Base-by-base conservation (phyloP, 1,140 invertebrate species). In the Lordiphosa collinella region DNA sequence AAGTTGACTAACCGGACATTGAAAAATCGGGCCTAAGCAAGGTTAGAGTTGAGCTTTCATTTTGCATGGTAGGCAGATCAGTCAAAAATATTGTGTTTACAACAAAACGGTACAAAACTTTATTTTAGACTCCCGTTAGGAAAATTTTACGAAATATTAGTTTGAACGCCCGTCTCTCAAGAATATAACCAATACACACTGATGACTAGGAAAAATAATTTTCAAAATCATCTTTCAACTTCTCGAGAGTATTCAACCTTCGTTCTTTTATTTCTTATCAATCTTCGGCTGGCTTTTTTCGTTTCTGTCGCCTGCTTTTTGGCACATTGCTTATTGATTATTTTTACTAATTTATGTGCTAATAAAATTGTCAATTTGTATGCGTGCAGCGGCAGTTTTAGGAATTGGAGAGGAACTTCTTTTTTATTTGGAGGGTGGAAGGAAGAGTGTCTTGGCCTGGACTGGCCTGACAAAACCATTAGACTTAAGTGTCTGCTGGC, bases 301-400 rank as follows among this genome's bases (percentile, higher is more conserved):
- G 22, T 14, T 52, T 48, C 29, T 47, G 43, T 51, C 38, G 69
- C 56, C 62, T 73, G 67, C 73, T 80, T 80, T 70, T 75, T 70
- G 65, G 65, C 65, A 79, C 70, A 75, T 82, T 70, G 70, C 75
- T 82, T 80, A 80, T 80, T 80, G 75, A 80, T 80, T 80, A 80
- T 80, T 80, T 80, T 66, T 53, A 82, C 76, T 80, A 80, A 80
- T 80, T 80, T 80, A 80, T 80, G 75, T 82, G 71, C 75, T 67
- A 82, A 80, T 80, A 80, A 80, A 80, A 80, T 75, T 82, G 75
- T 82, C 78, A 75, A 80, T 75, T 78, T 78, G 74, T 78, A 78
- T 78, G 74, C 74, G 74, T 68, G 74, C 76, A 74, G 38, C 38
- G 46, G 46, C 35, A 38, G 22, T 13, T 31, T 49, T 50, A 62